Evolutionary conservation across 2,797 vertebrate genomes (phyloP).

Genomic region (Neosilurus mollespiculum): DNA sequence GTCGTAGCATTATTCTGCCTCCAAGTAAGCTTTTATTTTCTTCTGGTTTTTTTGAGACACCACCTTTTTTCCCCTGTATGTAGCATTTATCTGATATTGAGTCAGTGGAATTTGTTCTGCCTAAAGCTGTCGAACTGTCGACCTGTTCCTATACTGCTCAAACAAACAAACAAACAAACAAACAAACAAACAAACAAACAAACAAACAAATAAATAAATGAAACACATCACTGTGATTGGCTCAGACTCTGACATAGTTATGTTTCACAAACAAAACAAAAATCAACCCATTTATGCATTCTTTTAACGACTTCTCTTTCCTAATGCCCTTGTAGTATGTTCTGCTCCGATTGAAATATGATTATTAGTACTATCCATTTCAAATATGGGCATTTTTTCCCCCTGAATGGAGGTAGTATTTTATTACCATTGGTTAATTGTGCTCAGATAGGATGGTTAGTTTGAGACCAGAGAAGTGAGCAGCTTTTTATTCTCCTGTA

Average conservation of each 20-base stretch:
- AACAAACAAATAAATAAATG: too few relatives aligned
- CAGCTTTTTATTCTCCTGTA: neutral
- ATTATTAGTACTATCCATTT: constrained; percentile 27
- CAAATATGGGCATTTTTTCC: constrained; percentile 34
- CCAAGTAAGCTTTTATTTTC: constrained; percentile 26
- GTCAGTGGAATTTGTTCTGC: constrained; percentile 40
- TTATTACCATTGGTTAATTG: constrained; percentile 24
- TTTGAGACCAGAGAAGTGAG: neutral
- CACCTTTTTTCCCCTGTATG: neutral
- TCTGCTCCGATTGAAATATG: neutral
- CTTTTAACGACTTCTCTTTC: neutral
- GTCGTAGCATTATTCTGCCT: constrained; percentile 18
- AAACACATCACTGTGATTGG: neutral
- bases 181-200: too few relatives aligned
- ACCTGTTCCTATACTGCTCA: constrained; percentile 14
- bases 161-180: too few relatives aligned
- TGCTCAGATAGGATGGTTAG: constrained; percentile 19
- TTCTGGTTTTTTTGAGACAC: constrained; percentile 13
- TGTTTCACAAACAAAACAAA: neutral
- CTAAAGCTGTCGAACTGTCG: constrained; percentile 27
- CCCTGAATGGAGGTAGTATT: neutral
- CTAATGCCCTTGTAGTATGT: neutral
- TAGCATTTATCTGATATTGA: constrained; percentile 37
- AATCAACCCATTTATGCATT: neutral
- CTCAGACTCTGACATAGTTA: neutral